Conservation (phyloP, 1,140 invertebrate species). For the Neodiprion virginianus region DNA sequence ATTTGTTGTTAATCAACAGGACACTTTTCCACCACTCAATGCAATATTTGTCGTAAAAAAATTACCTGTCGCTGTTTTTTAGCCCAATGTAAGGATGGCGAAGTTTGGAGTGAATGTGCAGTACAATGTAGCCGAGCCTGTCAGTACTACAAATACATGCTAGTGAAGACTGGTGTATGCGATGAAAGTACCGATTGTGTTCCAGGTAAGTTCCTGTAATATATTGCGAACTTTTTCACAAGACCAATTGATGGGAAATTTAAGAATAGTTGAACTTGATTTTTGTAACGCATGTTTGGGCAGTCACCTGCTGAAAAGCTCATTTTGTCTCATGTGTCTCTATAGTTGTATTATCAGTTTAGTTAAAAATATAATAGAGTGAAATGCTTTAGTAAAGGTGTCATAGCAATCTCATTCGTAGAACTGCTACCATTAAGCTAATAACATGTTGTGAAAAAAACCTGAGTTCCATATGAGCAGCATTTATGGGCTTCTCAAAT, state of each 20-base stretch:
- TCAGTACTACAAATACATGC: conserved; percentile 56
- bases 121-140: conserved; percentile 70
- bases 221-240: conserved; percentile 20
- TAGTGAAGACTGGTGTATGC: conserved; percentile 58
- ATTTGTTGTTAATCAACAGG: conserved; percentile 31
- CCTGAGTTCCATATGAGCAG: too few species aligned
- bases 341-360: too few species aligned
- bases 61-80: neutral
- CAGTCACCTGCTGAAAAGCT: too few species aligned
- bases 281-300: too few species aligned
- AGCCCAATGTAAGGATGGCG: conserved; percentile 50
- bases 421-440: too few species aligned
- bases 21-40: conserved; percentile 8
- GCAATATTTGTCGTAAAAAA: conserved; percentile 18
- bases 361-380: too few species aligned
- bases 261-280: too few species aligned
- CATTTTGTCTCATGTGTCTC: conserved; percentile 36
- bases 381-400: too few species aligned
- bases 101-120: conserved; percentile 66
- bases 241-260: neutral
- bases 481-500: too few species aligned
- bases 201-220: conserved; percentile 46
- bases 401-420: too few species aligned
- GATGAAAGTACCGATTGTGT: conserved; percentile 56
- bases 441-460: too few species aligned